Conservation (phyloP, 2,797 vertebrate species). For the Cyclopterus lumpus region DNA sequence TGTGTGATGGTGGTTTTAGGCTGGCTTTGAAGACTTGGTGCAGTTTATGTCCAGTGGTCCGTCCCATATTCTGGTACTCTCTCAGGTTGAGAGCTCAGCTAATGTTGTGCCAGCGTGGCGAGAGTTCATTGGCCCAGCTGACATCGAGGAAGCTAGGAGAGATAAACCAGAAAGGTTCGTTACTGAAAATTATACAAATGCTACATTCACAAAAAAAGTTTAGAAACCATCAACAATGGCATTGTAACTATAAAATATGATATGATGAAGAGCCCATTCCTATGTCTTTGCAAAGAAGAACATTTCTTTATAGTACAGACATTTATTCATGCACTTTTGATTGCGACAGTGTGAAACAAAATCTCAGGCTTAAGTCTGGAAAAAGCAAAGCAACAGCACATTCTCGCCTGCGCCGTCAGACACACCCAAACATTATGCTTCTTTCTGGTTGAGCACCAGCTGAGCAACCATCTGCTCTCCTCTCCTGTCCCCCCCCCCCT, state of each 20-base stretch:
- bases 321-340: constrained; percentile 41
- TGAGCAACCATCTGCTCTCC: constrained; percentile 78
- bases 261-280: constrained; percentile 4
- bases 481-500: constrained; percentile 58
- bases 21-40: constrained; percentile 86
- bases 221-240: not conserved
- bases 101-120: constrained; percentile 85
- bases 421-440: constrained; percentile 77
- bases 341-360: constrained; percentile 46
- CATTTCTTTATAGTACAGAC: constrained; percentile 19
- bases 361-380: constrained; percentile 47
- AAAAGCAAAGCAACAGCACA: constrained; percentile 64
- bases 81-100: constrained; percentile 76
- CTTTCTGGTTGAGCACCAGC: constrained; percentile 73
- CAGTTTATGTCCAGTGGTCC: constrained; percentile 89
- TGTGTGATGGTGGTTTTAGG: constrained; percentile 74
- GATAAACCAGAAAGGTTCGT: constrained; percentile 87
- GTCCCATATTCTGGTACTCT: constrained; percentile 86
- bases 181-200: constrained; percentile 40
- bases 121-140: constrained; percentile 86
- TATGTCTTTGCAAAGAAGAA: not conserved
- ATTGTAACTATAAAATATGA: not conserved
- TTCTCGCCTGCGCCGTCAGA: constrained; percentile 67
- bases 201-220: constrained; percentile 3
- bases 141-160: constrained; percentile 84